Percentiles rank a stretch among this genome's conserved stretches.
These are phyloP conservation scores for Eira barbara DNA, from an alignment of 2,113 vertebrate genomes.

Conservation along the genomic window DNA sequence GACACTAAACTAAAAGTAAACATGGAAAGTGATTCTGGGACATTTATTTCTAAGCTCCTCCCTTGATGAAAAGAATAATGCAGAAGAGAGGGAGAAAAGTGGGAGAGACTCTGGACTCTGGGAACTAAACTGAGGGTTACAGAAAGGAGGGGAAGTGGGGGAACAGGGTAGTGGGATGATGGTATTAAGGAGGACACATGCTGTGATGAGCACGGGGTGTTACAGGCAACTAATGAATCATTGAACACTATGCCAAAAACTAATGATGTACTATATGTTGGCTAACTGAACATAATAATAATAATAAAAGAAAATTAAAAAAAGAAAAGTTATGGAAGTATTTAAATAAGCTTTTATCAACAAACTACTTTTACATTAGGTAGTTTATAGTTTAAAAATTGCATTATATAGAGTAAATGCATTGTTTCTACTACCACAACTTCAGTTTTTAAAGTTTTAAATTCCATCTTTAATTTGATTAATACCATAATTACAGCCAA, in stretches of 20 bases:
- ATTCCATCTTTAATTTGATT: background rate
- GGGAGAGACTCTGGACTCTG: background rate
- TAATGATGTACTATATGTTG: background rate
- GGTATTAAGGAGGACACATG: background rate
- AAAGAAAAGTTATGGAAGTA: background rate
- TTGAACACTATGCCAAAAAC: background rate
- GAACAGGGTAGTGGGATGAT: background rate
- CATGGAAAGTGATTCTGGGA: background rate
- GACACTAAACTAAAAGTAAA: background rate
- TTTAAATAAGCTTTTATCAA: background rate
- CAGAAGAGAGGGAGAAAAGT: background rate
- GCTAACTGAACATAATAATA: background rate
- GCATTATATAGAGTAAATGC: background rate
- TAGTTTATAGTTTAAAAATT: background rate
- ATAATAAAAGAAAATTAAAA: too few relatives aligned
- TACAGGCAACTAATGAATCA: background rate
- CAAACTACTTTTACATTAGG: background rate
- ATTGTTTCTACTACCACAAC: background rate
- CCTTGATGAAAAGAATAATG: background rate
- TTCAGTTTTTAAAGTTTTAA: background rate
- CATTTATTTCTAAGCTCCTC: background rate
- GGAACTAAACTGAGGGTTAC: background rate
- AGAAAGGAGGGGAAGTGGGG: background rate
- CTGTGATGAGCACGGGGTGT: background rate
- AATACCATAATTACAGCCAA: background rate